Conservation (phyloP, 2,797 vertebrate species). For the Enteromius radiatus region DNA sequence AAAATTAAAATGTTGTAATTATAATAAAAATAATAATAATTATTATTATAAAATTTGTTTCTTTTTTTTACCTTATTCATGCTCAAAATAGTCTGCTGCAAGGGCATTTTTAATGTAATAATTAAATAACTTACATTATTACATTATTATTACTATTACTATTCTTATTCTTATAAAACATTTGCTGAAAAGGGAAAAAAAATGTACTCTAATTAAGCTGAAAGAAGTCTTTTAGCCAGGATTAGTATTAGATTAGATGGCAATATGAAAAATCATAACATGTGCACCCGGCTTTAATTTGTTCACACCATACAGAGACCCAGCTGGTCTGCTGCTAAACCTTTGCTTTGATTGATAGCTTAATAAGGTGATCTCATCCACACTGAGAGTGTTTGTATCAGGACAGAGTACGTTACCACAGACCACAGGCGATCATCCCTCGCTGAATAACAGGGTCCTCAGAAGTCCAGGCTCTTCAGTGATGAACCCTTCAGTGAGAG, state of each 20-base stretch:
- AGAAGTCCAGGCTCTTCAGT: constrained; percentile 5
- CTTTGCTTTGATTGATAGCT: constrained; percentile 52
- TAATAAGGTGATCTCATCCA: constrained; percentile 46
- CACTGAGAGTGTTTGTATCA: constrained; percentile 27
- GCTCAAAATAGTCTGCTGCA: not conserved
- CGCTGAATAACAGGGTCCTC: constrained; percentile 21
- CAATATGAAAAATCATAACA: not conserved
- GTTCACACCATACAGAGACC: constrained; percentile 51
- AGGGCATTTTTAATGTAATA: too few species aligned
- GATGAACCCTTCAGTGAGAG: constrained; percentile 5
- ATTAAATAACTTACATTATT: not conserved
- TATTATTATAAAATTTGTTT: not conserved
- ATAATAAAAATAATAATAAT: not conserved
- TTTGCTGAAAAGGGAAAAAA: not conserved
- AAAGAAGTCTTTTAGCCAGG: not conserved
- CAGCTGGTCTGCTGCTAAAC: constrained; percentile 25
- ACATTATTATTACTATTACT: not conserved
- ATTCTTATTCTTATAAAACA: not conserved
- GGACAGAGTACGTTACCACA: constrained; percentile 17
- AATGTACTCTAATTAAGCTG: not conserved
- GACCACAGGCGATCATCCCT: constrained; percentile 19
- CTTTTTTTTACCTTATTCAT: not conserved
- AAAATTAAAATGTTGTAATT: not conserved
- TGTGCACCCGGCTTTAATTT: constrained; percentile 37
- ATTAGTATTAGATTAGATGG: not conserved